Evolutionary conservation across 30 jellyfish, hydroid and myxozoan genomes (phyloP), one percentile per base, ranked within the genome.

Genomic region (Turritopsis dohrnii): DNA sequence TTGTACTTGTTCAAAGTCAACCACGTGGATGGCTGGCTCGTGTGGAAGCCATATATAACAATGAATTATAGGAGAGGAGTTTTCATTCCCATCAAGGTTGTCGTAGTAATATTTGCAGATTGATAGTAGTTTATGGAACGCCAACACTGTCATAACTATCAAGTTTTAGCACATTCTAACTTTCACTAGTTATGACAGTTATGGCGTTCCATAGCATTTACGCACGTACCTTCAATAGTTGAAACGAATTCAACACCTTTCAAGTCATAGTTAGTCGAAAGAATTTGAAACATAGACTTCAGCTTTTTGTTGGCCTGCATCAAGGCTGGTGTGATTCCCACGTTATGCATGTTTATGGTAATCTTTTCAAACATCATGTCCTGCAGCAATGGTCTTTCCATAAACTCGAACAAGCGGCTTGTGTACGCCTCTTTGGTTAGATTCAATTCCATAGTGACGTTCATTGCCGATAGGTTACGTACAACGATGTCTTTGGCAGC

Each of bases 201-300:
- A n/a, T n/a, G n/a, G n/a, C n/a, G n/a, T n/a, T n/a, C n/a, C n/a
- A n/a, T n/a, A n/a, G n/a, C n/a, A n/a, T n/a, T 7, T 27, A 69
- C 77, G 19, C 19, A 1, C 23, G 16, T 87, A 89, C 96, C 96
- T 89, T 89, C 96, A 18, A 84, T 60, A 9, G 93, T 85, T 1
- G 96, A 88, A n/a, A 75, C 93, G 72, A 89, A 89, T 25, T 84
- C 86, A 66, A 76, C 84, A 8, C 88, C 96, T 28, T 84, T 74
- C 52, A 53, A 24, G 53, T 89, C 96, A 18, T 20, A 81, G 65
- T 88, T 89, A 28, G 81, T 13, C 1, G 93, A 82, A 29, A 89
- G 75, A 0, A 89, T 53, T 24, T 76, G 66, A 84, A 69, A 89
- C 79, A 89, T 82, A 16, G 73, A 75, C 19, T 80, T 72, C 52